phyloP scores from a whole-genome alignment of 2,113 vertebrate genomes.

The Percina caprodes region DNA sequence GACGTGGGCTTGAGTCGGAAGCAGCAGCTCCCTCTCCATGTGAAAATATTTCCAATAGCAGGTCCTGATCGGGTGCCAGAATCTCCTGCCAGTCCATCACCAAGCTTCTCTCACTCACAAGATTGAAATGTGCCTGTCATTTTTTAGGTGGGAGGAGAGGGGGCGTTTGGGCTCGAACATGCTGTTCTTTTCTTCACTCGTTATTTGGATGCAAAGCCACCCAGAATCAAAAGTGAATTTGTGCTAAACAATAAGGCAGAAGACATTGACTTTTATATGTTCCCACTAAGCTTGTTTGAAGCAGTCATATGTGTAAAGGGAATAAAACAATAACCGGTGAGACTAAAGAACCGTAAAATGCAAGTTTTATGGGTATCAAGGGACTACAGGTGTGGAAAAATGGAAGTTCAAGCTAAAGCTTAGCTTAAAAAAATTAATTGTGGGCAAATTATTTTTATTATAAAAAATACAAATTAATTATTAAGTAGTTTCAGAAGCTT shows the following conservation, averaged over 20 bases:
- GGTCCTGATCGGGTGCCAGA: constrained; percentile 70
- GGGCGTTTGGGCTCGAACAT: constrained; percentile 62
- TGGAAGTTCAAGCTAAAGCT: neutral
- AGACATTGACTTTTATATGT: constrained; percentile 21
- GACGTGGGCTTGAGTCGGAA: constrained; percentile 72
- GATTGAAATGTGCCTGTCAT: constrained; percentile 81
- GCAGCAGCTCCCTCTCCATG: constrained; percentile 62
- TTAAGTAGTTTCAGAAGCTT: constrained; percentile 12
- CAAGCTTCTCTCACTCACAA: constrained; percentile 70
- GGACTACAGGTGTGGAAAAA: neutral
- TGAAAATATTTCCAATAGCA: constrained; percentile 68
- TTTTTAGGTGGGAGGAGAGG: constrained; percentile 62
- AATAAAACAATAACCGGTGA: constrained; percentile 7
- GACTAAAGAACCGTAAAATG: neutral
- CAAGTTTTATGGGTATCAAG: constrained; percentile 3
- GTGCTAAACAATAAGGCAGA: constrained; percentile 31
- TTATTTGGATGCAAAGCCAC: constrained; percentile 49
- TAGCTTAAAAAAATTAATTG: neutral
- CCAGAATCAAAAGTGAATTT: constrained; percentile 40
- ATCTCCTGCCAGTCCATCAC: constrained; percentile 65
- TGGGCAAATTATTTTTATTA: neutral
- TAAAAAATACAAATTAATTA: neutral
- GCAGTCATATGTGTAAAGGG: constrained; percentile 23
- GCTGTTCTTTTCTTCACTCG: constrained; percentile 66
- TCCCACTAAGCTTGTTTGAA: constrained; percentile 28